Base-by-base conservation (phyloP, 2,113 vertebrate genomes). In the Thinocorus orbignyianus region DNA sequence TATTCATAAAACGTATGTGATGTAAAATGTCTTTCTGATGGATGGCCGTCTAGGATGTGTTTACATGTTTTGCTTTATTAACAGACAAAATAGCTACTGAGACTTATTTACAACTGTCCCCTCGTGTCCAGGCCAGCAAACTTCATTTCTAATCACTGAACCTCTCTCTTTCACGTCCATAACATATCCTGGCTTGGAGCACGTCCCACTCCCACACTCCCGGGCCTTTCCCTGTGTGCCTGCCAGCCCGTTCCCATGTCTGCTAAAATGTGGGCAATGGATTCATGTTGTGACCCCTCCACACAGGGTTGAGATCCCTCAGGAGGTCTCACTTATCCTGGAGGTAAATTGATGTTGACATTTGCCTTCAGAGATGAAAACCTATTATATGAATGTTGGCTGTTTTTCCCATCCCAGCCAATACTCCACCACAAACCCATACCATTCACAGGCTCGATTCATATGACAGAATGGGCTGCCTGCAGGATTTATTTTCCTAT, bases 331-430 rank as follows among this genome's bases (percentile, higher is more conserved):
- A 57, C 77, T 95, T 94, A 88, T 81, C 91, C 92, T 5, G 2
- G 83, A 92, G 88, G 92, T 89, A 93, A 93, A 93, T 58, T 89
- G 81, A 57, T 93, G 95, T 62, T 94, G 96, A 94, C 90, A 58
- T 91, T 96, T 90, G 91, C 74, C 91, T 96, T 91, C 73, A 81
- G 86, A 92, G 83, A 84, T n/a, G 83, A 85, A 92, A 95, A 87
- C 52, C 91, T 94, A 83, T 86, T 92, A 71, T 35, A 60, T n/a
- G 84, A 95, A 69, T 18, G 1, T 42, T 84, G 80, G 44, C 69
- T 88, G 37, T 68, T 69, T 61, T 94, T 72, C 90, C 80, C 76
- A 69, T 16, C 64, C 82, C 44, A 52, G 71, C 69, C 7, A 1
- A 91, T 25, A 57, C 35, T 76, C 64, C 65, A 81, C 88, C 74